phyloP scores from a whole-genome alignment of 2,113 vertebrate species.

The Nycticebus coucang region DNA sequence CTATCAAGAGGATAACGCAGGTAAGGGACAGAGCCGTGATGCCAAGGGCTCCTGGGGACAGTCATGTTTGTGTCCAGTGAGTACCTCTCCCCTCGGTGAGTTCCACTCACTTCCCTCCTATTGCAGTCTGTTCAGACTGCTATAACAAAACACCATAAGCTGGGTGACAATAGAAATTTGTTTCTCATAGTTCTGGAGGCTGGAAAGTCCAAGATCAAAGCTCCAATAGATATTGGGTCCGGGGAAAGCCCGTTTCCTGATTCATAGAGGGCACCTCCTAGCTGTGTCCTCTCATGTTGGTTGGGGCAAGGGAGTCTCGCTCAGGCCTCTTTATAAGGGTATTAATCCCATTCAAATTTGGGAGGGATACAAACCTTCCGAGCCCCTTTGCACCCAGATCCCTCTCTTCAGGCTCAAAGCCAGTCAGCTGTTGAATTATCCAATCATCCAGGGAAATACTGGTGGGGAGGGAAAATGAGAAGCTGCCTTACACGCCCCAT shows the following conservation, averaged over 20 bases:
- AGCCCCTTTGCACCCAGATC: not conserved
- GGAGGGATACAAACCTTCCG: not conserved
- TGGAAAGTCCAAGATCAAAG: not conserved
- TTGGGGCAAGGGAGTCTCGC: not conserved
- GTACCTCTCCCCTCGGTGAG: not conserved
- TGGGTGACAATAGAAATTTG: not conserved
- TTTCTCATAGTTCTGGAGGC: not conserved
- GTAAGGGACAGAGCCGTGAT: not conserved
- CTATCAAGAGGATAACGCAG: too few species aligned
- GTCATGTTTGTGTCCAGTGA: not conserved
- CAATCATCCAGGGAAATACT: not conserved
- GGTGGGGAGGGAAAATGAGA: not conserved
- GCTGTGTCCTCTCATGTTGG: not conserved
- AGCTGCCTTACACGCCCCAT: fast-evolving
- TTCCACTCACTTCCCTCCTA: not conserved
- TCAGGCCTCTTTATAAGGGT: not conserved
- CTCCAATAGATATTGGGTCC: not conserved
- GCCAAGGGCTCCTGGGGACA: not conserved
- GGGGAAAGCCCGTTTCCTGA: not conserved
- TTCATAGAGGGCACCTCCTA: not conserved
- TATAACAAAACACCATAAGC: not conserved
- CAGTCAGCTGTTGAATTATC: not conserved
- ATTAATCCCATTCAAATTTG: not conserved
- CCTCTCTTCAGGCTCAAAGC: not conserved
- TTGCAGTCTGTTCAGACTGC: not conserved